These are phyloP conservation scores for Allygus modestus DNA, from an alignment of 2,888 invertebrate genomes.

Conservation along the genomic window DNA sequence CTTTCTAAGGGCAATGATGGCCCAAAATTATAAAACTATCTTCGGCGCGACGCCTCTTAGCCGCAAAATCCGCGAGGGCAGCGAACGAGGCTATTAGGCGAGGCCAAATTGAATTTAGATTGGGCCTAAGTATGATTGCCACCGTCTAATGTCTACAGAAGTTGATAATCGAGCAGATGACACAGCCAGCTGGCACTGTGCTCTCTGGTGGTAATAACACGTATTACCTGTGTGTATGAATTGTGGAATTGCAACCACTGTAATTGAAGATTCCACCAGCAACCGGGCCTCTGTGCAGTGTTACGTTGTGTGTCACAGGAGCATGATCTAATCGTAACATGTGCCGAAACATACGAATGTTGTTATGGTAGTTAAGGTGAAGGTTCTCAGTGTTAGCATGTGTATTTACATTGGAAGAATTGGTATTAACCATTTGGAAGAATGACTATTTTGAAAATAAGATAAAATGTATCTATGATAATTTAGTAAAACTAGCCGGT, in stretches of 20 bases:
- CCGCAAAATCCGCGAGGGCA: conserved; percentile 34
- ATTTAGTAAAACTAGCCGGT: no score
- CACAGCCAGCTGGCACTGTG: neutral
- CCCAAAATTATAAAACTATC: conserved; percentile 57
- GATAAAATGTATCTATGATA: no score
- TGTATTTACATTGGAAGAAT: no score
- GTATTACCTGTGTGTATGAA: neutral
- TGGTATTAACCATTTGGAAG: no score
- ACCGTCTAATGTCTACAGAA: conserved; percentile 50
- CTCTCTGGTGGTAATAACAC: neutral
- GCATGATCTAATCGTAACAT: no score
- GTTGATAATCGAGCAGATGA: conserved; percentile 50
- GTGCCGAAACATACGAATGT: no score
- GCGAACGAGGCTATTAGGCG: conserved; percentile 41
- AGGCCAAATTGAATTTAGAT: conserved; percentile 59
- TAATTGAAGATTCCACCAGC: conserved; percentile 14
- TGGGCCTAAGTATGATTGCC: conserved; percentile 58
- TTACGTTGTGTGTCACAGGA: no score
- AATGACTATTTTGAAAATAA: no score
- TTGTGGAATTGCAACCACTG: neutral
- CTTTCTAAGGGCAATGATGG: conserved; percentile 7
- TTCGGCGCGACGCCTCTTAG: conserved; percentile 19
- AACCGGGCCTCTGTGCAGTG: no score
- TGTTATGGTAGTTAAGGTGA: no score
- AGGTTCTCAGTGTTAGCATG: no score